phyloP scores from a whole-genome alignment of 2,888 invertebrate species.

The Portevinia maculata region DNA sequence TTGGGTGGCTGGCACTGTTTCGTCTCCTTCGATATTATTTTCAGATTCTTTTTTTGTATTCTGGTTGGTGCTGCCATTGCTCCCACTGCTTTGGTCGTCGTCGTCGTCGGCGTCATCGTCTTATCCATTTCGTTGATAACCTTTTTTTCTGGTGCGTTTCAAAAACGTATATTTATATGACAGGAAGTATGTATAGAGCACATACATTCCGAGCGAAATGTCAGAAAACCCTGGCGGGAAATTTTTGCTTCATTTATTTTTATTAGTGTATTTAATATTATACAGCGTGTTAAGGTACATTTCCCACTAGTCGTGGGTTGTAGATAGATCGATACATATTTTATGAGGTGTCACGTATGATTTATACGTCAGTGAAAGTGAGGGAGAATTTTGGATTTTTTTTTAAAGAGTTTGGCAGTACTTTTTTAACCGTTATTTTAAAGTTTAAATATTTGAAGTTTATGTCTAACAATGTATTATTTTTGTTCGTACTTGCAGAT shows the following conservation, averaged over 20 bases:
- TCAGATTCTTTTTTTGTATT: conserved; percentile 48
- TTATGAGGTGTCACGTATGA: conserved; percentile 64
- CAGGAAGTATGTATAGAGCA: conserved; percentile 22
- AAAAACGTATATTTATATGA: conserved; percentile 49
- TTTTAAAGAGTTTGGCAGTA: conserved; percentile 54
- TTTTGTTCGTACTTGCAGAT: conserved; percentile 77
- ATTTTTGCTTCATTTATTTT: conserved; percentile 67
- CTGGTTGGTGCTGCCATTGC: conserved; percentile 56
- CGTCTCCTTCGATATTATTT: conserved; percentile 62
- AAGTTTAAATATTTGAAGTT: conserved; percentile 18
- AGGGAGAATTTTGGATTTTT: conserved; percentile 31
- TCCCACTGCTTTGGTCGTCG: conserved; percentile 43
- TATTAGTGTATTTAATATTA: conserved; percentile 63
- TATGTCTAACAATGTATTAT: conserved; percentile 7
- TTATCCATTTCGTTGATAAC: conserved; percentile 72
- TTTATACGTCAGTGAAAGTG: conserved; percentile 59
- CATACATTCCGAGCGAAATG: conserved; percentile 48
- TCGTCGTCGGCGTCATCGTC: conserved; percentile 50
- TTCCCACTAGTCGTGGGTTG: conserved; percentile 37
- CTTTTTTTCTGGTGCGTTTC: conserved; percentile 52
- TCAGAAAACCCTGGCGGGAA: conserved; percentile 64
- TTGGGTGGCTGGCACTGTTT: conserved; percentile 41
- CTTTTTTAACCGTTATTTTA: conserved; percentile 51
- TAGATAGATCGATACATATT: conserved; percentile 63
- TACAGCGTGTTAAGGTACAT: conserved; percentile 28